phyloP scores from a whole-genome alignment of 2,888 invertebrate species.

The Reticulitermes lucifugus region DNA sequence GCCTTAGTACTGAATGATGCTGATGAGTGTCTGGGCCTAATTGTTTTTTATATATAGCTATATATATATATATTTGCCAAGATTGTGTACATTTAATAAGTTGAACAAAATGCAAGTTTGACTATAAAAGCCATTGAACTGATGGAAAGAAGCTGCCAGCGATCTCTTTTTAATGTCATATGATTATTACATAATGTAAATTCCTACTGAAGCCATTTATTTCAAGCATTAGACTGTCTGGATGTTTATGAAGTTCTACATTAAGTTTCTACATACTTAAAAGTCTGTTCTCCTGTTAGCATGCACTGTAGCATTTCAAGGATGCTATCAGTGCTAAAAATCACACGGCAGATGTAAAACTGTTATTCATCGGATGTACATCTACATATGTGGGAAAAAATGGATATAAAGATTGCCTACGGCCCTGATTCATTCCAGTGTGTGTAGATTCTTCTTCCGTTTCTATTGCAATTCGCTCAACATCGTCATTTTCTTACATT shows the following conservation, averaged over 20 bases:
- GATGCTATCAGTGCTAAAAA: constrained; percentile 24
- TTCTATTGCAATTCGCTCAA: constrained; percentile 51
- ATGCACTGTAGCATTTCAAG: constrained; percentile 29
- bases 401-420: constrained; percentile 40
- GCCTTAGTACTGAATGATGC: constrained; percentile 51
- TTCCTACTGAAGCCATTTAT: constrained; percentile 14
- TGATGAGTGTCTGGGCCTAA: constrained; percentile 53
- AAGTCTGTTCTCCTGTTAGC: background rate
- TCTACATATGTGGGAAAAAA: constrained; percentile 17
- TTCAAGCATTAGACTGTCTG: constrained; percentile 23
- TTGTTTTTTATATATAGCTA: constrained; percentile 50
- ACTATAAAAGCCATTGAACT: constrained; percentile 33
- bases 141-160: constrained; percentile 38
- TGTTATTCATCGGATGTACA: constrained; percentile 33
- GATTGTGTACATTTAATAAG: constrained; percentile 48
- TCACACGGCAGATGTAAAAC: constrained; percentile 22
- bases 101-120: constrained; percentile 46
- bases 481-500: constrained; percentile 49
- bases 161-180: constrained; percentile 39
- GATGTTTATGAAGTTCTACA: constrained; percentile 20
- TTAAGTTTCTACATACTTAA: background rate
- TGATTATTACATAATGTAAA: constrained; percentile 25
- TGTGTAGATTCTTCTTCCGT: constrained; percentile 49
- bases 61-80: constrained; percentile 50
- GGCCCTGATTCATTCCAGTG: constrained; percentile 52